Conservation (phyloP, 2,113 vertebrate genomes). For the Oxyruncus cristatus region DNA sequence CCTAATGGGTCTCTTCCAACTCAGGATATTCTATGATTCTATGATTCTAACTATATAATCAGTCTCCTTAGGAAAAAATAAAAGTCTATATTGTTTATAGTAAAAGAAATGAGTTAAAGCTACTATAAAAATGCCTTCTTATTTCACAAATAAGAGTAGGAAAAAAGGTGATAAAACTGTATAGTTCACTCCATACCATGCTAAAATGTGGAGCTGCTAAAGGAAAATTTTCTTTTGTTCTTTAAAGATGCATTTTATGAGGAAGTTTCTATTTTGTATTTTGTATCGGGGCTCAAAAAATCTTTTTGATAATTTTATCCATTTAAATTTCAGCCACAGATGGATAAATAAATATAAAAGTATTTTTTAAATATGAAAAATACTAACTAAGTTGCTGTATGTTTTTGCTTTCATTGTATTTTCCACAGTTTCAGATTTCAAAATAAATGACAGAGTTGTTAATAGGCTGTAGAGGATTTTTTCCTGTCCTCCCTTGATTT, state of each 20-base stretch:
- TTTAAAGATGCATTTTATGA: neutral
- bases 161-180: constrained; percentile 22
- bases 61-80: constrained; percentile 54
- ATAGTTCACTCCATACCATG: neutral
- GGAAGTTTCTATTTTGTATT: constrained; percentile 16
- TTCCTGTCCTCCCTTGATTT: constrained; percentile 52
- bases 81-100: constrained; percentile 20
- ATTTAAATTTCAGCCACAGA: constrained; percentile 22
- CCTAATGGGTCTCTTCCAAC: neutral
- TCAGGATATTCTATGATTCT: neutral
- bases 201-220: neutral
- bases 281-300: neutral
- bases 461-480: constrained; percentile 41
- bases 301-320: neutral
- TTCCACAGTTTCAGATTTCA: constrained; percentile 33
- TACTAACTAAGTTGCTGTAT: neutral
- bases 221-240: constrained; percentile 9
- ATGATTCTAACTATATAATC: constrained; percentile 22
- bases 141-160: constrained; percentile 39
- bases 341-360: neutral
- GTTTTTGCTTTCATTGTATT: constrained; percentile 1
- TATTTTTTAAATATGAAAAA: constrained; percentile 20
- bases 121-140: constrained; percentile 34
- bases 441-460: constrained; percentile 59
- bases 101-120: constrained; percentile 36